A percentile compares a stretch with the other conserved stretches of the same genome.
These are phyloP conservation scores for Geotrupes spiniger DNA, from an alignment of 2,888 invertebrate species.

Conservation along the genomic window DNA sequence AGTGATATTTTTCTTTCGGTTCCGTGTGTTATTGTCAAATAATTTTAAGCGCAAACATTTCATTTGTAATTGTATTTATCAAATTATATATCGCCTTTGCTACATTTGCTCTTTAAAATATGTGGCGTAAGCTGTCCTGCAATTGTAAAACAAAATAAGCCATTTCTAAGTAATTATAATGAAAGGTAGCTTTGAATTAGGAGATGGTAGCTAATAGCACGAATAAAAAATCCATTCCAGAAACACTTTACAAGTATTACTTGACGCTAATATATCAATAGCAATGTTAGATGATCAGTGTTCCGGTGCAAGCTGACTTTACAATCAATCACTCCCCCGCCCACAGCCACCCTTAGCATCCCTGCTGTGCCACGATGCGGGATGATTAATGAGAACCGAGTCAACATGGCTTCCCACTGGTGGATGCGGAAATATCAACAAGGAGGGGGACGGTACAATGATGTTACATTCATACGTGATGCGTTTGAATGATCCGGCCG, in stretches of 20 bases:
- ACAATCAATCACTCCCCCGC: conserved; percentile 32
- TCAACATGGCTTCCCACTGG: conserved; percentile 37
- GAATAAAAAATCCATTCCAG: not conserved
- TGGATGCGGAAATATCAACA: conserved; percentile 32
- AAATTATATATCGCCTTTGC: too few relatives aligned
- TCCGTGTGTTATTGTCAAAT: too few relatives aligned
- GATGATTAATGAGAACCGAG: conserved; percentile 40
- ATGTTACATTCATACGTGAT: not conserved
- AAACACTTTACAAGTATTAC: conserved; percentile 4
- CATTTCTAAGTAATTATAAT: too few relatives aligned
- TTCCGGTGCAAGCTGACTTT: conserved; percentile 21
- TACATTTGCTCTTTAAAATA: too few relatives aligned
- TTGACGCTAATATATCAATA: conserved; percentile 7
- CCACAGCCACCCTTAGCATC: conserved; percentile 27
- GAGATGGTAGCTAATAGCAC: too few relatives aligned
- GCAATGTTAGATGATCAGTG: conserved; percentile 6
- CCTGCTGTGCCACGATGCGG: conserved; percentile 33
- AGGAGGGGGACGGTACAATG: conserved; percentile 17
- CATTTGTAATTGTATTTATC: too few relatives aligned
- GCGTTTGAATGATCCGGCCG: not conserved
- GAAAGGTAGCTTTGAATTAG: too few relatives aligned
- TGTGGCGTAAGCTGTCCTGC: too few relatives aligned
- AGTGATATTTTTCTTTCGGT: too few relatives aligned
- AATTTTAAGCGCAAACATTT: too few relatives aligned
- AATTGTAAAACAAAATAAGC: too few relatives aligned